phyloP scores from a whole-genome alignment of 2,113 vertebrate species.

The Pelusios castaneus region DNA sequence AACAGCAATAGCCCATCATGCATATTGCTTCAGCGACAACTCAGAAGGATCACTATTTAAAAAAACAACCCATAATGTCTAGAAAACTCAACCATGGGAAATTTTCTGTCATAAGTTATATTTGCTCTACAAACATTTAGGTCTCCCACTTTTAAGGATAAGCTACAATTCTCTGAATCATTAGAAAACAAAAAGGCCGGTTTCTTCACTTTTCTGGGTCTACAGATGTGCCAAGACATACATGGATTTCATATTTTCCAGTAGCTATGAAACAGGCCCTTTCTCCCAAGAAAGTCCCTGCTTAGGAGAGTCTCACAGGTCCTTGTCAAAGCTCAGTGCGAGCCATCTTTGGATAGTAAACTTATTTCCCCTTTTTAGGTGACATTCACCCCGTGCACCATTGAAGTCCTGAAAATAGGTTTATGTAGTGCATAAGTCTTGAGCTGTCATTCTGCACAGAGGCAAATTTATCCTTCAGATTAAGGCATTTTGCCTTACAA shows the following conservation, averaged over 20 bases:
- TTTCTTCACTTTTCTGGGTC: conserved; percentile 58
- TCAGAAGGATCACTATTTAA: background rate
- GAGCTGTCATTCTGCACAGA: background rate
- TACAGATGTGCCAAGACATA: conserved; percentile 67
- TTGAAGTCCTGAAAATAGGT: background rate
- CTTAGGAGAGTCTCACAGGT: conserved; percentile 58
- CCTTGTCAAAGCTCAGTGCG: conserved; percentile 8
- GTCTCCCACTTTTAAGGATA: conserved; percentile 55
- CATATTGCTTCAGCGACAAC: conserved; percentile 56
- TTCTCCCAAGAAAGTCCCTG: conserved; percentile 52
- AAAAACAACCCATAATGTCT: background rate
- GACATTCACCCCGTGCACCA: background rate
- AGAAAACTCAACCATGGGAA: conserved; percentile 51
- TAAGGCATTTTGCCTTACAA: background rate
- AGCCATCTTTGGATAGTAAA: conserved; percentile 44
- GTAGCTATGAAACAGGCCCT: conserved; percentile 62
- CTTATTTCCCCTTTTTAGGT: conserved; percentile 44
- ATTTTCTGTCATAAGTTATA: conserved; percentile 58
- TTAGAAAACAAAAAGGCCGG: background rate
- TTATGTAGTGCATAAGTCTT: background rate
- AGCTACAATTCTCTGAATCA: conserved; percentile 61
- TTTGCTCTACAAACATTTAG: conserved; percentile 49
- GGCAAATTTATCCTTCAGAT: background rate
- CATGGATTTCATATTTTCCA: conserved; percentile 72
- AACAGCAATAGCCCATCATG: conserved; percentile 5